Evolutionary conservation across 1,140 invertebrate species (phyloP), one percentile per base, ranked within the genome.

Genomic region (Cryptotermes secundus): DNA sequence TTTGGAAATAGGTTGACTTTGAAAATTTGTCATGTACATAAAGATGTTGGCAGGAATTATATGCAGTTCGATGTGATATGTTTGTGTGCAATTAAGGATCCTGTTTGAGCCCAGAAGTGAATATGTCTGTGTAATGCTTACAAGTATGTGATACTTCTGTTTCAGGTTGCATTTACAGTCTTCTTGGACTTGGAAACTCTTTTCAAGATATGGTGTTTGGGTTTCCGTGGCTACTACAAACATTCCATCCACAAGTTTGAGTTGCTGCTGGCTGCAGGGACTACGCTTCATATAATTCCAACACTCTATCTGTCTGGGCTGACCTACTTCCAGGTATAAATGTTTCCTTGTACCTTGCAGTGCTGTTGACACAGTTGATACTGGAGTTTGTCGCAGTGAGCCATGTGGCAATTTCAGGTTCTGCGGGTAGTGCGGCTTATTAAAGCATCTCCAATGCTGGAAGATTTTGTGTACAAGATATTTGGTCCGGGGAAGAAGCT

Each of bases 391-490:
- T 49, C 16, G 19, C 22, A 49, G 22, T 19, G 16, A 49, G 0
- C 14, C 1, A 1, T 49, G 12, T 49, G 16, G 22, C 45, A 49
- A 83, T 90, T 90, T 65, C 88, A 97, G 96, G 98, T 99, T 59
- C 91, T 99, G 45, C 92, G 99, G 79, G 95, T 99, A 79, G 97
- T 99, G 12, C 92, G 99, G 82, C 91, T 99, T 0, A 99, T 99
- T 34, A 99, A 99, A 92, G 98, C 99, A 0, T 99, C 98, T 0
- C 99, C 99, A 26, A 95, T 99, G 92, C 90, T 99, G 80, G 99
- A 99, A 91, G 99, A 99, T 86, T 99, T 99, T 90, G 98, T 99
- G 10, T 99, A 99, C 89, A 99, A 99, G 92, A 99, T 99, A 87
- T 99, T 99, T 90, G 98, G 99, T 3, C 99, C 99, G 0, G 98